Evolutionary conservation across 2,888 invertebrate species (phyloP).

Genomic region (Lasioglossum pauxillum): DNA sequence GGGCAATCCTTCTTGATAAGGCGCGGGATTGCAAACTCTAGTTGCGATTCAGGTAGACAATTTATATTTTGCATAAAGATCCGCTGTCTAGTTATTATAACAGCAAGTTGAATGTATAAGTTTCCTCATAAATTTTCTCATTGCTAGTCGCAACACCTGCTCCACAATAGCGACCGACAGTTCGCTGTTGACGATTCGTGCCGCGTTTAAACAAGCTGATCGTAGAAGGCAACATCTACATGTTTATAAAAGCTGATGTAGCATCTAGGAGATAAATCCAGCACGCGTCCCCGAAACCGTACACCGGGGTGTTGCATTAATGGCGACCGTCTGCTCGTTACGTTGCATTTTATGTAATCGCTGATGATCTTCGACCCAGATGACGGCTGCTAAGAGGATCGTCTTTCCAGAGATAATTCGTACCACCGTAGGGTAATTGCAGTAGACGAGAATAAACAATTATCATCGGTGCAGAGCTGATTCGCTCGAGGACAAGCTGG

Average conservation of each 20-base stretch:
- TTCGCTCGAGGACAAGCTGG: neutral
- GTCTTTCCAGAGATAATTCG: conserved; percentile 26
- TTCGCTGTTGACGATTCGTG: neutral
- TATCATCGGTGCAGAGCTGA: neutral
- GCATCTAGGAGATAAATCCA: neutral
- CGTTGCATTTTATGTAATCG: conserved; percentile 40
- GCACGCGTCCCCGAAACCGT: conserved; percentile 34
- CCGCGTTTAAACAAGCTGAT: neutral
- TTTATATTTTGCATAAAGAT: too few relatives aligned
- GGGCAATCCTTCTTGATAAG: too few relatives aligned
- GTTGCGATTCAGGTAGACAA: too few relatives aligned
- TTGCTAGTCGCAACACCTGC: neutral
- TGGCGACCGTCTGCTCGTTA: conserved; percentile 46
- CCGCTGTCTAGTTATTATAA: too few relatives aligned
- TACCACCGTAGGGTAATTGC: neutral
- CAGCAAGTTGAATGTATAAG: too few relatives aligned
- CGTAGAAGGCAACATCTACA: neutral
- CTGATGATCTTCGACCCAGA: conserved; percentile 51
- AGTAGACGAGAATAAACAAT: conserved; percentile 12
- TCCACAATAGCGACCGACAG: neutral
- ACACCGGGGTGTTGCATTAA: conserved; percentile 47
- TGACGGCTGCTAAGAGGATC: conserved; percentile 34
- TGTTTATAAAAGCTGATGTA: neutral
- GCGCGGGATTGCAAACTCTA: too few relatives aligned
- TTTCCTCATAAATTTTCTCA: too few relatives aligned